These are phyloP conservation scores for Embiotoca jacksoni DNA, from an alignment of 2,113 vertebrate genomes.

Conservation along the genomic window DNA sequence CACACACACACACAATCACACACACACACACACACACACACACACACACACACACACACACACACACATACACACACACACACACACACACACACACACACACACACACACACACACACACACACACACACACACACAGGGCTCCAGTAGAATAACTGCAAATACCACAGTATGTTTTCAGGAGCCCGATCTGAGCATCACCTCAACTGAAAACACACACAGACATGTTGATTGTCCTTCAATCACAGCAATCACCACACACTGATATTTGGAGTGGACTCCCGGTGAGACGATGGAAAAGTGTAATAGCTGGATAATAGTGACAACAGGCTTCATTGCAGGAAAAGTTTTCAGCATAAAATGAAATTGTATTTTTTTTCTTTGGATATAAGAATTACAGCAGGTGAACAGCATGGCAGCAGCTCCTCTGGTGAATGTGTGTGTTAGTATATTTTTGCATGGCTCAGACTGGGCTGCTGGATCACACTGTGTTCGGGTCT, in stretches of 20 bases:
- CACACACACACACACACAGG: neutral
- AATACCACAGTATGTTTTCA: slow-evolving; percentile 12
- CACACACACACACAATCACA: too few species aligned
- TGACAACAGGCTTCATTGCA: slow-evolving; percentile 15
- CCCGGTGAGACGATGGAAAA: slow-evolving; percentile 8
- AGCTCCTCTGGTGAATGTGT: neutral
- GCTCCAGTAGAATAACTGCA: slow-evolving; percentile 3
- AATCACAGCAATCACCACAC: slow-evolving; percentile 11
- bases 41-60: too few species aligned
- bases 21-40: too few species aligned
- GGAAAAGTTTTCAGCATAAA: neutral
- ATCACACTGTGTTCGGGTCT: neutral
- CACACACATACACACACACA: neutral
- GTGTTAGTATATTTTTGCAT: neutral
- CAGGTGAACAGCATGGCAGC: slow-evolving; percentile 5
- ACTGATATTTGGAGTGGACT: slow-evolving; percentile 23
- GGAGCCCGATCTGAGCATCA: neutral
- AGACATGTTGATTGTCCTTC: slow-evolving; percentile 33
- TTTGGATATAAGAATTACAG: neutral
- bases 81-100: neutral
- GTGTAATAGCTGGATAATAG: slow-evolving; percentile 6
- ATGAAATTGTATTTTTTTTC: neutral
- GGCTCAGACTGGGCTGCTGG: neutral
- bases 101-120: neutral
- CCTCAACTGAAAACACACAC: slow-evolving; percentile 6